Percentiles rank a stretch among this genome's conserved stretches.
Conservation (phyloP, 2,888 invertebrate genomes). For the Cataglyphis cursor region DNA sequence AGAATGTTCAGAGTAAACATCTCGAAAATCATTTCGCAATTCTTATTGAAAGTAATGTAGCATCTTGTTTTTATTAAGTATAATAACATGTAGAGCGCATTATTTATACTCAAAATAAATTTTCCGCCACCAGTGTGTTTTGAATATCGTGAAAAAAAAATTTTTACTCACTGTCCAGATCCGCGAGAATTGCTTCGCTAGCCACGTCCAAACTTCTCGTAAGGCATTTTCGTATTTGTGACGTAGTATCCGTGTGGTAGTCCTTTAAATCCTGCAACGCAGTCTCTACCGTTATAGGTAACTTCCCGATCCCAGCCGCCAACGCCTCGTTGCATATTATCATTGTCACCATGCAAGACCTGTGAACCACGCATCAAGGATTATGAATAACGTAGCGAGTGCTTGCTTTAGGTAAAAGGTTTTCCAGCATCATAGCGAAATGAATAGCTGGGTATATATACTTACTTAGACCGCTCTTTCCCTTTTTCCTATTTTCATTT, state of each 20-base stretch:
- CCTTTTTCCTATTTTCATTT: constrained; percentile 1
- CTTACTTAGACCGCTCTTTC: background rate
- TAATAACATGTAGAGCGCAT: background rate
- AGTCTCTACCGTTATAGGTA: constrained; percentile 88
- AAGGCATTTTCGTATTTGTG: constrained; percentile 89
- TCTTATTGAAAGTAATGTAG: constrained; percentile 9
- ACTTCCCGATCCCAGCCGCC: constrained; percentile 88
- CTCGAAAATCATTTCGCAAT: background rate
- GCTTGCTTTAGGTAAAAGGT: constrained; percentile 40
- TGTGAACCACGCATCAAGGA: constrained; percentile 77
- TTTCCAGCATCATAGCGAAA: constrained; percentile 11
- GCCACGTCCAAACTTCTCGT: constrained; percentile 89
- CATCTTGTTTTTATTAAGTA: background rate
- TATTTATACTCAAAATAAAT: background rate
- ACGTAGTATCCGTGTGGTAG: constrained; percentile 89
- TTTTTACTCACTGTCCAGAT: constrained; percentile 89
- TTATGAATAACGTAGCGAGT: constrained; percentile 50
- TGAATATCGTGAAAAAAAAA: background rate
- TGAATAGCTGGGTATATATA: constrained; percentile 20
- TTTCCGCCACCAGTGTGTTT: background rate
- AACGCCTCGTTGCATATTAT: constrained; percentile 90
- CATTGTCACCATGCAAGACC: constrained; percentile 89
- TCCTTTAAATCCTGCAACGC: constrained; percentile 89
- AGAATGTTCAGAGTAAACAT: background rate
- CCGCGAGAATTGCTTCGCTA: constrained; percentile 89